Evolutionary conservation across 2,113 vertebrate species (phyloP).

Genomic region (Calidris pugnax): DNA sequence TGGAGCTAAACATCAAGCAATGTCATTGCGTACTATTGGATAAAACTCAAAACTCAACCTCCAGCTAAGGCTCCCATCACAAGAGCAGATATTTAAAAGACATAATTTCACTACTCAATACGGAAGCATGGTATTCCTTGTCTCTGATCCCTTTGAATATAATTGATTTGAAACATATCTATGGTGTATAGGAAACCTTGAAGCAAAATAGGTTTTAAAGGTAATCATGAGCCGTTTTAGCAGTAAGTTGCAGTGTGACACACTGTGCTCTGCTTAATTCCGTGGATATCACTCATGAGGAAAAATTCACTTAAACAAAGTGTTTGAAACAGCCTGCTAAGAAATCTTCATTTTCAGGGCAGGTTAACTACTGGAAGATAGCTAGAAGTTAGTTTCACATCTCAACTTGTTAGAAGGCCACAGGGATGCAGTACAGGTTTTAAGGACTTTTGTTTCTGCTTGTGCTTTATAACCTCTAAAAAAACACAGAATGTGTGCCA

Average conservation of each 20-base stretch:
- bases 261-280: neutral
- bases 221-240: neutral
- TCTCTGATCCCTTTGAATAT: neutral
- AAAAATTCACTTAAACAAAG: neutral
- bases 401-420: neutral
- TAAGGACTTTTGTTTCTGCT: neutral
- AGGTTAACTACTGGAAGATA: neutral
- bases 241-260: neutral
- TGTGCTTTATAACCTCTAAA: neutral
- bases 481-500: fast-evolving
- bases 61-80: neutral
- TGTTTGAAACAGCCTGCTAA: neutral
- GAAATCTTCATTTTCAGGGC: neutral
- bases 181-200: neutral
- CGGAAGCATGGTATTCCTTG: neutral
- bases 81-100: neutral
- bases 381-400: neutral
- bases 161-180: neutral
- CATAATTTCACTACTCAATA: neutral
- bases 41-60: neutral
- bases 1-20: conserved; percentile 50
- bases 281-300: neutral
- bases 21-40: neutral
- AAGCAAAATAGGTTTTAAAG: neutral
- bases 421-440: neutral